Percentiles rank a stretch among this genome's conserved stretches.
phyloP scores from a whole-genome alignment of 2,888 invertebrate species.

The Aradus depressus region DNA sequence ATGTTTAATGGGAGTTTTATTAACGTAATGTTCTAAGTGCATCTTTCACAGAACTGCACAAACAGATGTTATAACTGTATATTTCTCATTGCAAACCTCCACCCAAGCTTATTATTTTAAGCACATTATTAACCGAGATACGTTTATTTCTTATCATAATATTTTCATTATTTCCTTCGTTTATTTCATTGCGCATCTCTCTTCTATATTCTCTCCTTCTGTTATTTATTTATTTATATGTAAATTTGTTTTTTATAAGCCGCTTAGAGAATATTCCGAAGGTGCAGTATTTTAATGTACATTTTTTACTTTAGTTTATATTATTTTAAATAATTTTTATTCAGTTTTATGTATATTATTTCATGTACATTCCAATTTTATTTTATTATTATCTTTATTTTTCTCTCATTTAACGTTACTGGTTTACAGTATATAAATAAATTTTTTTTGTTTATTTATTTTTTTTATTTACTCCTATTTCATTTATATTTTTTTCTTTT shows the following conservation, averaged over 20 bases:
- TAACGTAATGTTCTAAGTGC: no score
- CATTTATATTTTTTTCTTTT: constrained; percentile 10
- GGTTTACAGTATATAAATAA: background rate
- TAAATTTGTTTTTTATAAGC: constrained; percentile 7
- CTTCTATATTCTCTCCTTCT: constrained; percentile 4
- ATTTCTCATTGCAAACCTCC: constrained; percentile 7
- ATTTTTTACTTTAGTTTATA: no score
- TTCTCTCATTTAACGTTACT: no score
- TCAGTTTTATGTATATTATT: no score
- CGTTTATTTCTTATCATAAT: background rate
- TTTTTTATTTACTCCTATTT: constrained; percentile 13
- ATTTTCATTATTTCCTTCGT: constrained; percentile 4
- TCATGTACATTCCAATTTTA: no score
- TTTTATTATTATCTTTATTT: no score
- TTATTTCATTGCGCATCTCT: background rate
- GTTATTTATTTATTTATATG: constrained; percentile 4
- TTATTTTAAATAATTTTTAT: no score
- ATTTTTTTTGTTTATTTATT: constrained; percentile 1
- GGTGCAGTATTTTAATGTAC: no score
- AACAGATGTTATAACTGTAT: constrained; percentile 15
- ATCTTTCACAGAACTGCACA: no score
- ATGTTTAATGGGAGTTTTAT: no score
- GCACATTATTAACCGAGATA: background rate
- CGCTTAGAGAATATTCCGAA: no score
- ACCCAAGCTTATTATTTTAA: constrained; percentile 1